Evolutionary conservation across 2,113 vertebrate species (phyloP).

Genomic region (Gnathonemus longibarbis): DNA sequence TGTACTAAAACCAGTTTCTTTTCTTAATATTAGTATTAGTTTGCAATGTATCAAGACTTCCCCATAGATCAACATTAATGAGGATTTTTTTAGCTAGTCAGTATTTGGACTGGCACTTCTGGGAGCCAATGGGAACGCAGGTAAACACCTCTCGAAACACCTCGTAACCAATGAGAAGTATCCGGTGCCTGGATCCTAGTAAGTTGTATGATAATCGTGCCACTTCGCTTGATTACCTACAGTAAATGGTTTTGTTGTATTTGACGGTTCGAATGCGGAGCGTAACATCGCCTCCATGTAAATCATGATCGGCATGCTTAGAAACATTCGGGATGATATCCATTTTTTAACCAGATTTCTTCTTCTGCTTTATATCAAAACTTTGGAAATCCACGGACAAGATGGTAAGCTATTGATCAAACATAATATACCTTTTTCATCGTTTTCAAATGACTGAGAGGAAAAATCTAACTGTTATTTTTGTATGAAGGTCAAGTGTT

Average conservation of each 20-base stretch:
- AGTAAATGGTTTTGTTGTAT: not conserved
- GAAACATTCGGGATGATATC: conserved; percentile 36
- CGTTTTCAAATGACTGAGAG: not conserved
- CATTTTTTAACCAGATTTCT: conserved; percentile 34
- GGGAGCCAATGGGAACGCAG: conserved; percentile 42
- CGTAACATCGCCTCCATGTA: conserved; percentile 22
- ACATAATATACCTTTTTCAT: not conserved
- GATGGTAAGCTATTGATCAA: conserved; percentile 50
- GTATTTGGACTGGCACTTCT: conserved; percentile 31
- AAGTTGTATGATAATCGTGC: conserved; percentile 32
- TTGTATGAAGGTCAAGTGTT: not conserved
- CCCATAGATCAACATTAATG: conserved; percentile 21
- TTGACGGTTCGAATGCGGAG: conserved; percentile 19
- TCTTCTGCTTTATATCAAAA: conserved; percentile 39
- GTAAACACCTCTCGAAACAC: not conserved
- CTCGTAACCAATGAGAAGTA: conserved; percentile 43
- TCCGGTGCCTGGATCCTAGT: not conserved
- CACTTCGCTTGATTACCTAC: not conserved
- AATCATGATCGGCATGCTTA: conserved; percentile 48
- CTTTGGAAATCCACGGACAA: conserved; percentile 42
- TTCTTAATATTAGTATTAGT: not conserved
- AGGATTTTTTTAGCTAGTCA: conserved; percentile 31
- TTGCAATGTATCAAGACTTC: not conserved
- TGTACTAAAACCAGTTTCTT: not conserved
- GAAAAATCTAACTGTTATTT: not conserved